phyloP scores from a whole-genome alignment of 2,888 invertebrate species.

The Malthinus seriepunctatus region DNA sequence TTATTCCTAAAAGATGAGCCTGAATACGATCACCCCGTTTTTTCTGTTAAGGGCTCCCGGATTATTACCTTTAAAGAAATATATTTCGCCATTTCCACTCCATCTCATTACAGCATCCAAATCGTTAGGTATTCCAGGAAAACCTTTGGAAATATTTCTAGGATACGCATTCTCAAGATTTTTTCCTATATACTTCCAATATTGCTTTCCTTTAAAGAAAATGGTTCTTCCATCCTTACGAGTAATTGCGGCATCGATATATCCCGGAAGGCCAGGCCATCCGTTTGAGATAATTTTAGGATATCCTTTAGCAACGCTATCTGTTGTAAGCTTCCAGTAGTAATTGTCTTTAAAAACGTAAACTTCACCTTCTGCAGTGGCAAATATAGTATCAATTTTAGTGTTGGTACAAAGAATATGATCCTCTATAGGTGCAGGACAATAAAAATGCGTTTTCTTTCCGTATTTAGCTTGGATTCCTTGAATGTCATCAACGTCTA shows the following conservation, averaged over 20 bases:
- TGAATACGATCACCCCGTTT: too few species aligned
- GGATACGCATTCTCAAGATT: slow-evolving; percentile 88
- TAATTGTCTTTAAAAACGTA: slow-evolving; percentile 90
- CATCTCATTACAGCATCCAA: slow-evolving; percentile 94
- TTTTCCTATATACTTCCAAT: slow-evolving; percentile 89
- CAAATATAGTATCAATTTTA: slow-evolving; percentile 87
- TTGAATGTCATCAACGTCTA: slow-evolving; percentile 85
- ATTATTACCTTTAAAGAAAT: slow-evolving; percentile 88
- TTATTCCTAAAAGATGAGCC: too few species aligned
- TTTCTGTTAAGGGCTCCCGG: too few species aligned
- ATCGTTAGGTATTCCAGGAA: slow-evolving; percentile 92
- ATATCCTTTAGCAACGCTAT: slow-evolving; percentile 84
- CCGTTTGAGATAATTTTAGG: slow-evolving; percentile 80
- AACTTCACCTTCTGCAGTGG: slow-evolving; percentile 83
- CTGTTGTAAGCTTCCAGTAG: slow-evolving; percentile 85
- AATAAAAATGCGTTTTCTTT: too few species aligned
- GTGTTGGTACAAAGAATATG: slow-evolving; percentile 77
- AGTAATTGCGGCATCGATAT: slow-evolving; percentile 90
- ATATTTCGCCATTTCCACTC: slow-evolving; percentile 97
- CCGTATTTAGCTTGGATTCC: slow-evolving; percentile 88
- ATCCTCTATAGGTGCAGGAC: slow-evolving; percentile 58
- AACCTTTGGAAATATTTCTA: slow-evolving; percentile 89
- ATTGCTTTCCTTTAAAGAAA: slow-evolving; percentile 94
- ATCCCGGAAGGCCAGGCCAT: slow-evolving; percentile 82
- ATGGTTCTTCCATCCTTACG: slow-evolving; percentile 96